Evolutionary conservation across 2,797 vertebrate genomes (phyloP).

Genomic region (Threskiornis aethiopicus): DNA sequence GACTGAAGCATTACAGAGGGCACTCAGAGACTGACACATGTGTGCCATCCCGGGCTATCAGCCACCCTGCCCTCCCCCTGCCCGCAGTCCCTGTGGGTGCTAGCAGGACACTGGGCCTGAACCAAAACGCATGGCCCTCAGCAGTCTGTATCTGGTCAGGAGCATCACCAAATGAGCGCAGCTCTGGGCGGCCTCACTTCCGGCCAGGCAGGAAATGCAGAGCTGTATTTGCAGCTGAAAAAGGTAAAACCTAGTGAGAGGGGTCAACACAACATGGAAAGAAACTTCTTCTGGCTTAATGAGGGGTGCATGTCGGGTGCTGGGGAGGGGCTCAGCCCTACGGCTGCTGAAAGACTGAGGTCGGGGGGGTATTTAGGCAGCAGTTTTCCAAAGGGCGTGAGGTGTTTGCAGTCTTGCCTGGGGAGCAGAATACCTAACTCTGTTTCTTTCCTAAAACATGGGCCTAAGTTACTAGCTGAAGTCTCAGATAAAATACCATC

Average conservation of each 20-base stretch:
- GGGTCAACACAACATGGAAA: neutral
- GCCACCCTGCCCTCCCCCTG: neutral
- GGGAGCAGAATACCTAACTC: neutral
- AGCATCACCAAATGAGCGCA: fast-evolving
- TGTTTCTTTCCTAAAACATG: neutral
- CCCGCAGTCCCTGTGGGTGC: neutral
- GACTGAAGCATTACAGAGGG: neutral
- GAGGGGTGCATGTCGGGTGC: fast-evolving
- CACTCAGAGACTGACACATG: fast-evolving
- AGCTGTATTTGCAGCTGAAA: neutral
- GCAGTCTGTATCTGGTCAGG: neutral
- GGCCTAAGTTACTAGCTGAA: neutral
- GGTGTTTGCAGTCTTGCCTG: neutral
- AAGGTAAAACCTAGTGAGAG: neutral
- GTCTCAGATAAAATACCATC: neutral
- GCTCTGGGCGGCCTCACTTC: neutral
- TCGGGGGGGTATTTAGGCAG: neutral
- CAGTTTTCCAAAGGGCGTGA: neutral
- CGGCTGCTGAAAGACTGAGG: neutral
- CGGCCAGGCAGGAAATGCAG: neutral
- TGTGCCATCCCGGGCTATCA: neutral
- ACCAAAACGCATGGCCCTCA: neutral
- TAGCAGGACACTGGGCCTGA: neutral
- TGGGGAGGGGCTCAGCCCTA: neutral
- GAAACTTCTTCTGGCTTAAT: neutral